These are phyloP conservation scores for Hylia prasina DNA, from an alignment of 2,113 vertebrate genomes.

Conservation along the genomic window DNA sequence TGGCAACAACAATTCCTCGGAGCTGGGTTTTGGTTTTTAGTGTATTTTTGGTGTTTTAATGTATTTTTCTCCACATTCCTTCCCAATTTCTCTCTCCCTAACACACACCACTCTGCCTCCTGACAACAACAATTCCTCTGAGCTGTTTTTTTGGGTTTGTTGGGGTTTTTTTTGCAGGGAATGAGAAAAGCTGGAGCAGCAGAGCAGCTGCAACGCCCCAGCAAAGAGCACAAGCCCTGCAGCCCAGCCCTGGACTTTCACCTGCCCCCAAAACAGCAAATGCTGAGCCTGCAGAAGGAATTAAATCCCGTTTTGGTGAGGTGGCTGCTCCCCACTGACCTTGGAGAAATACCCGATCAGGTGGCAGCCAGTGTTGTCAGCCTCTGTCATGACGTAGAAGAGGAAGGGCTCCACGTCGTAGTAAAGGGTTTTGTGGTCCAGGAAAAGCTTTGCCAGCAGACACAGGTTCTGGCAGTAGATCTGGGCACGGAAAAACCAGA, in stretches of 20 bases:
- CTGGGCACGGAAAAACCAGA: conserved; percentile 69
- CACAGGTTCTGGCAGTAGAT: conserved; percentile 99
- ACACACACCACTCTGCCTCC: not conserved
- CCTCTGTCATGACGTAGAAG: conserved; percentile 99
- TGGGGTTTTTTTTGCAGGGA: not conserved
- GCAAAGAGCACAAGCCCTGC: not conserved
- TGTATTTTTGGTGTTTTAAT: too few relatives aligned
- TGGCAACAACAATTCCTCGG: too few relatives aligned
- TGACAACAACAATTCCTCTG: not conserved
- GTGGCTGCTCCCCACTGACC: conserved; percentile 63
- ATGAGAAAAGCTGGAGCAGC: not conserved
- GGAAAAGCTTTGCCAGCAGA: conserved; percentile 95
- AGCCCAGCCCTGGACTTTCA: not conserved
- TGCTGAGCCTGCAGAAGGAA: not conserved
- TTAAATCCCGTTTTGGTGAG: accelerated
- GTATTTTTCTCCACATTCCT: not conserved
- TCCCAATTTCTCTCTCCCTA: not conserved
- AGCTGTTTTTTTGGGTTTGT: not conserved
- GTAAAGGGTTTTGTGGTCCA: conserved; percentile 98
- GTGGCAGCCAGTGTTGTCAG: conserved; percentile 97
- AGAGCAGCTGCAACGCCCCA: not conserved
- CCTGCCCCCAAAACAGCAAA: not conserved
- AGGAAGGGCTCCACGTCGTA: conserved; percentile 99
- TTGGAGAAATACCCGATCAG: conserved; percentile 99
- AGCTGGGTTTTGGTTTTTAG: too few relatives aligned